Conservation (phyloP, 2,797 vertebrate genomes). For the Aphelocoma californica region DNA sequence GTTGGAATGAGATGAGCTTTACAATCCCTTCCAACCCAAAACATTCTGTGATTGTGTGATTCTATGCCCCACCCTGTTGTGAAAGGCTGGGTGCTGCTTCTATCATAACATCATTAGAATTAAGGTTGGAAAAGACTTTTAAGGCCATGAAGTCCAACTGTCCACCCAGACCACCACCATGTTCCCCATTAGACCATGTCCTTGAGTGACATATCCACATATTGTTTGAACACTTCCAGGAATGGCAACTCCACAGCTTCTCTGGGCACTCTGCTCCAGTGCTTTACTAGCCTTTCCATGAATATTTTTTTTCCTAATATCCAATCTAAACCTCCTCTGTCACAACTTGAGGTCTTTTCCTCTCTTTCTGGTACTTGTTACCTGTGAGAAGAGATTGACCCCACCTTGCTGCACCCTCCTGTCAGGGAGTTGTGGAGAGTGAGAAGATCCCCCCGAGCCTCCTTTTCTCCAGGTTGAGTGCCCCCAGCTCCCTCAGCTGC, state of each 20-base stretch:
- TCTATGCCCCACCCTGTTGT: background rate
- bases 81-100: background rate
- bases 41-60: background rate
- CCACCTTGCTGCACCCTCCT: background rate
- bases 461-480: background rate
- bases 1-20: background rate
- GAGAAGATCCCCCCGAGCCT: rapidly evolving
- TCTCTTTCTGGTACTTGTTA: background rate
- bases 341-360: background rate
- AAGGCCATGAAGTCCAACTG: background rate
- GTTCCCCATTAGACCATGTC: background rate
- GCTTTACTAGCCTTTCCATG: too few species aligned
- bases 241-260: background rate
- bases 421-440: background rate
- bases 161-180: too few species aligned
- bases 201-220: too few species aligned
- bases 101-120: background rate
- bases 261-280: background rate
- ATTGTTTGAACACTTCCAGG: background rate
- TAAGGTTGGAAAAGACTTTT: background rate
- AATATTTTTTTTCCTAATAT: background rate
- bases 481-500: background rate
- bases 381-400: background rate
- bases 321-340: background rate
- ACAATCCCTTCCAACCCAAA: background rate